These are phyloP conservation scores for Tauraco hartlaubi DNA, from an alignment of 2,797 vertebrate genomes.

Conservation along the genomic window DNA sequence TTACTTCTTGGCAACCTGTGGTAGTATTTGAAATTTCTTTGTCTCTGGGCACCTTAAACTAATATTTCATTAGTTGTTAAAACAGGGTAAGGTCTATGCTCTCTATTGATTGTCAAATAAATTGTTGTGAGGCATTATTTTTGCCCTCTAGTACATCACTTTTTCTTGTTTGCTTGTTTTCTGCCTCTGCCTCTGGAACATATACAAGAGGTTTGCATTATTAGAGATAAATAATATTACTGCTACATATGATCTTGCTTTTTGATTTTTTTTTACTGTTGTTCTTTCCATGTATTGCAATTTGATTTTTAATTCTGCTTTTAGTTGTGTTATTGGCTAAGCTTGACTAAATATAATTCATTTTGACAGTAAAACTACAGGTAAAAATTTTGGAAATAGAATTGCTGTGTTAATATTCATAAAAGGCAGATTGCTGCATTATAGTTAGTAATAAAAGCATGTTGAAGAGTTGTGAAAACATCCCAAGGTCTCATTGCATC, in stretches of 20 bases:
- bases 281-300: not conserved
- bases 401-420: constrained; percentile 47
- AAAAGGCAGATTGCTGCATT: constrained; percentile 28
- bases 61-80: constrained; percentile 45
- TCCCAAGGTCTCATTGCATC: constrained; percentile 17
- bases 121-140: not conserved
- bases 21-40: not conserved
- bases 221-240: constrained; percentile 23
- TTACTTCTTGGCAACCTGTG: not conserved
- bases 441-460: constrained; percentile 47
- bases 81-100: constrained; percentile 8
- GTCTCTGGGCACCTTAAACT: not conserved
- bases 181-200: not conserved
- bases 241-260: not conserved
- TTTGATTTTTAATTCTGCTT: constrained; percentile 59
- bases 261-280: not conserved
- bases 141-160: not conserved
- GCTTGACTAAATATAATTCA: constrained; percentile 52
- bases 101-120: constrained; percentile 17
- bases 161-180: constrained; percentile 37
- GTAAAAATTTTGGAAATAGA: constrained; percentile 41
- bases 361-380: constrained; percentile 58
- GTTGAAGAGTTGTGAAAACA: constrained; percentile 51
- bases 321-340: constrained; percentile 27
- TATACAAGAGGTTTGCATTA: not conserved